Base-by-base conservation (phyloP, 2,888 invertebrate species). In the Oscheius sp. region DNA sequence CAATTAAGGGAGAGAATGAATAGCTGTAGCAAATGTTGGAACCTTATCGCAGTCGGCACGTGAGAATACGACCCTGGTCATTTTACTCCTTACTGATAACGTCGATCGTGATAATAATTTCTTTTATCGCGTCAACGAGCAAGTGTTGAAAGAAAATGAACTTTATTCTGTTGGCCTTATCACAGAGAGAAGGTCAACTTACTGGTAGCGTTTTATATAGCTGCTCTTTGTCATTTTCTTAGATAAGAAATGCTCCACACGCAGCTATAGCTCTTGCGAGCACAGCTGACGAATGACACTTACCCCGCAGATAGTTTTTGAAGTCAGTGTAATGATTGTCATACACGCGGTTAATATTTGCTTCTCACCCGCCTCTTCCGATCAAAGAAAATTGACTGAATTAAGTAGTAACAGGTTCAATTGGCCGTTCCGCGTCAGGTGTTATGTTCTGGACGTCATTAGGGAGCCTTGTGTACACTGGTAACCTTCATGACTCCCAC, bases 381-480 rank as follows among this genome's bases (percentile, higher is more conserved):
- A n/a, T n/a, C n/a, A n/a, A n/a, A n/a, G n/a, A n/a, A n/a, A 41
- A 41, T 41, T 41, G 20, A 20, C n/a, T 12, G 20, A 17, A 41
- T 41, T 14, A 6, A 41, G 14, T 41, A 20, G 26, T n/a, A 50
- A 50, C 50, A 28, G 50, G 26, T 50, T 50, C 54, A 32, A 54
- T 33, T 54, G 54, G 33, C 22, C 54, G 54, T 54, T 54, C 54
- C 33, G 33, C 54, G 54, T 54, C 54, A 54, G 54, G 54, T 54
- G 54, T 54, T 36, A 54, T 54, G 33, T n/a, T 33, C 54, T 54
- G 54, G 33, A 54, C 54, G 54, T 54, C 54, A 54, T 54, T 33
- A 33, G 54, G n/a, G n/a, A 33, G 33, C 32, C 36, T 54, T 54
- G 54, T 54, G 54, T 54, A 54, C 54, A 54, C 54, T 33, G 54